A percentile compares a stretch with the other conserved stretches of the same genome.
phyloP scores from a whole-genome alignment of 2,888 invertebrate genomes.

The Tachina grossa region DNA sequence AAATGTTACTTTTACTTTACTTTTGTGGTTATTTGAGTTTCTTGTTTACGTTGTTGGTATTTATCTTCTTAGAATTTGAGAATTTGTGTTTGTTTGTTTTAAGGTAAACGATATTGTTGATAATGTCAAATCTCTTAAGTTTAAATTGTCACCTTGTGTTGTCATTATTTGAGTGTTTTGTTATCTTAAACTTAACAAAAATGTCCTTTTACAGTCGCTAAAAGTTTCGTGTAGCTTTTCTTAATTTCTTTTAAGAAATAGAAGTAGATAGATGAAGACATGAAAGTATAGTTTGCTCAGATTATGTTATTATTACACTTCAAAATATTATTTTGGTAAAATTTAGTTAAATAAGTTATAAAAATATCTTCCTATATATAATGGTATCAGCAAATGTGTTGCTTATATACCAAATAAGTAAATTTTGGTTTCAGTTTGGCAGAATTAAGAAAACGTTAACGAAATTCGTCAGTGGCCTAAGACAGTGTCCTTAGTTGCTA shows the following conservation, averaged over 20 bases:
- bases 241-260: background rate
- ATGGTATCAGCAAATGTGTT: no score
- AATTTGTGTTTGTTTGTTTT: constrained; percentile 5
- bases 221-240: constrained; percentile 29
- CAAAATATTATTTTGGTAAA: no score
- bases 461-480: no score
- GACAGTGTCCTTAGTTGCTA: no score
- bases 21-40: constrained; percentile 12
- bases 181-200: constrained; percentile 50
- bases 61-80: background rate
- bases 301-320: background rate
- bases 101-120: constrained; percentile 64
- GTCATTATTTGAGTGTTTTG: constrained; percentile 49
- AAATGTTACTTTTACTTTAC: constrained; percentile 44
- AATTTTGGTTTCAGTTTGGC: no score
- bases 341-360: no score
- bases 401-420: no score
- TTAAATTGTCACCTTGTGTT: constrained; percentile 68
- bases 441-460: no score
- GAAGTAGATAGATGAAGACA: background rate
- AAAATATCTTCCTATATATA: no score
- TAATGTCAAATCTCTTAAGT: constrained; percentile 64
- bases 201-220: constrained; percentile 18
- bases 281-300: background rate
- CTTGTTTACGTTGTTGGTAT: background rate